Base-by-base conservation (phyloP, 92 coral and sea anemone genomes). In the Palythoa grandis region DNA sequence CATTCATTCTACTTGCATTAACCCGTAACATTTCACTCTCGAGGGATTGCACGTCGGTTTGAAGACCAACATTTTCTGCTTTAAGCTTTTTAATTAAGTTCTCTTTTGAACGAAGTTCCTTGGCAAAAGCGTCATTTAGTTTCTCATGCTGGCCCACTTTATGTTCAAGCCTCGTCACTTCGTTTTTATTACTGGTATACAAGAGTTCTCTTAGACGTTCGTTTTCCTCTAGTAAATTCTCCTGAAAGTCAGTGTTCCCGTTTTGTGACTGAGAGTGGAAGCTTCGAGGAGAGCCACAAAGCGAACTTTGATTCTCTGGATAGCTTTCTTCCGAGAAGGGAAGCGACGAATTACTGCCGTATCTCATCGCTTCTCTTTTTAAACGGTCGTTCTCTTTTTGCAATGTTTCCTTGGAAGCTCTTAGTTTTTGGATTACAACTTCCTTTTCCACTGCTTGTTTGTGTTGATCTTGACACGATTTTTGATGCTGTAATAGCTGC, bases 61-160 rank as follows among this genome's bases (percentile, higher is more conserved):
- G 96, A 29, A 96, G 77, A 52, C 96, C 96, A 35, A 77, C 86
- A 77, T 96, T 96, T 86, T 95, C 98, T 53, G 98, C 96, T 86
- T 91, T 84, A 65, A 96, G 88, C 74, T 96, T 87, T 83, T 87
- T 94, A n/a, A 96, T 91, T 72, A 92, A 82, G 68, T 79, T 77
- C 58, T 96, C 97, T 74, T 96, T 96, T 9, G 99, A 92, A 53
- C 76, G 67, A 14, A 96, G 83, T 74, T 96, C 99, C 75, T 93
- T 96, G 90, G 92, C 89, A 47, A 91, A 96, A 35, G 98, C 91
- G 65, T 96, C 93, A 84, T 94, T 90, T 29, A 94, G 68, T 70
- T 92, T 86, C 80, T 88, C 88, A 58, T 94, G 98, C 8, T 90
- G 74, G 29, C 87, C 95, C 16, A 92, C 93, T 77, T 94, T 94